Evolutionary conservation across 1,140 invertebrate species (phyloP).

Genomic region (Oreohelix idahoensis): DNA sequence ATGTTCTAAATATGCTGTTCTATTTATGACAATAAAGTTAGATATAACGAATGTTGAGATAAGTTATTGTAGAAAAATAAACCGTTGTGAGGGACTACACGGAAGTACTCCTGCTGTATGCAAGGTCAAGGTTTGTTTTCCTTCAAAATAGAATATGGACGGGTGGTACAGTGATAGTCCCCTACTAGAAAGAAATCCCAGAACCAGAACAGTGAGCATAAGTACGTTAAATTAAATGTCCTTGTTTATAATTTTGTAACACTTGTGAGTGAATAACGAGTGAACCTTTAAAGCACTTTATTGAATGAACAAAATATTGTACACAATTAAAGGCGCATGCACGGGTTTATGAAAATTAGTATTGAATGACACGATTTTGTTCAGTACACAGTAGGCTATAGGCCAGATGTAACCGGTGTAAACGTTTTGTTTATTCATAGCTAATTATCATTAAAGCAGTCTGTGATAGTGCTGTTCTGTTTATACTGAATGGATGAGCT

Average conservation of each 20-base stretch:
- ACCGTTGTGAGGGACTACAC: slow-evolving; percentile 12
- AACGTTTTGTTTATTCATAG: background rate
- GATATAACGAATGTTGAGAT: too few relatives aligned
- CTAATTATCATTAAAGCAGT: background rate
- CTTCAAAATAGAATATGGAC: background rate
- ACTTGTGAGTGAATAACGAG: too few relatives aligned
- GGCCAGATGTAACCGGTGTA: background rate
- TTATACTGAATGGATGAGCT: background rate
- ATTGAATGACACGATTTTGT: background rate
- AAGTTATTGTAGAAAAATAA: background rate
- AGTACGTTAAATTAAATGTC: slow-evolving; percentile 1
- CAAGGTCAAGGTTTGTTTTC: slow-evolving; percentile 26
- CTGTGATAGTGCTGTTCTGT: background rate
- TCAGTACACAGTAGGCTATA: too few relatives aligned
- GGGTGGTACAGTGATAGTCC: slow-evolving; percentile 10
- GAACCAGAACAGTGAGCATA: slow-evolving; percentile 5
- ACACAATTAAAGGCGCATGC: too few relatives aligned
- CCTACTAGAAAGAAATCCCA: background rate
- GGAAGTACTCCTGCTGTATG: background rate
- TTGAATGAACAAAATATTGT: too few relatives aligned
- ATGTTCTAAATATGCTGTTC: too few relatives aligned
- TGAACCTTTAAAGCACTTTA: too few relatives aligned
- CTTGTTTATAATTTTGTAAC: too few relatives aligned
- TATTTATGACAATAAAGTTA: too few relatives aligned
- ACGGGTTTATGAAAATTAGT: background rate